Evolutionary conservation across 2,888 invertebrate genomes (phyloP), one percentile per base, ranked within the genome.

Genomic region (Heliconius ethilla): DNA sequence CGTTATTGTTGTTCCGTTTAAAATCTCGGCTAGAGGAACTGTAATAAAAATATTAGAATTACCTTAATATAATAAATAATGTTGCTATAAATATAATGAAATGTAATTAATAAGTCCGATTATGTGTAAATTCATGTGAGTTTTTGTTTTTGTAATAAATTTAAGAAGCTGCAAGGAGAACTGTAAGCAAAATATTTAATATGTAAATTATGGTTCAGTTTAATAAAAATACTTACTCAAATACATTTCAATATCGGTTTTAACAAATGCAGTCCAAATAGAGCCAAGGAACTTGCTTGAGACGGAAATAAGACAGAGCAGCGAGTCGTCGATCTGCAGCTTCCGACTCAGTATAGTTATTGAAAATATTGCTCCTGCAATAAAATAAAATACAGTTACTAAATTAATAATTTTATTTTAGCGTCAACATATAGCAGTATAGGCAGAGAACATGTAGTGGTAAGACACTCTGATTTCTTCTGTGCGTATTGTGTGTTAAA

Each of bases 251-350:
- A 93, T 78, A 72, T 93, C 91, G 0, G 91, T 91, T 18, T 80
- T 87, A 0, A 92, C 90, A 79, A 94, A 93, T 0, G 94, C 92
- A 0, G 90, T 92, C 94, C 94, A 94, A n/a, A 91, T 86, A 2
- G 92, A 88, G 7, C 93, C 94, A 0, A 88, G 84, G 63, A 91
- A 90, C 82, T 93, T 94, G 87, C 93, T 94, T 80, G 83, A 62
- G n/a, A 92, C 86, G 0, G 94, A 94, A 22, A 94, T 86, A 37
- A 93, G 87, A 77, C 94, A 93, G 4, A 94, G 87, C 22, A 93
- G 79, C 0, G 91, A 90, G 81, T 94, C 94, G 22, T 94, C 91
- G 0, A 94, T 81, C 82, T 92, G 92, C 77, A 93, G 84, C 9
- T 88, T 86, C 73, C 85, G 90, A 80, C 94, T 94, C 2, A 94